phyloP scores from a whole-genome alignment of 1,140 invertebrate genomes.

The Panagrolaimus sp. region DNA sequence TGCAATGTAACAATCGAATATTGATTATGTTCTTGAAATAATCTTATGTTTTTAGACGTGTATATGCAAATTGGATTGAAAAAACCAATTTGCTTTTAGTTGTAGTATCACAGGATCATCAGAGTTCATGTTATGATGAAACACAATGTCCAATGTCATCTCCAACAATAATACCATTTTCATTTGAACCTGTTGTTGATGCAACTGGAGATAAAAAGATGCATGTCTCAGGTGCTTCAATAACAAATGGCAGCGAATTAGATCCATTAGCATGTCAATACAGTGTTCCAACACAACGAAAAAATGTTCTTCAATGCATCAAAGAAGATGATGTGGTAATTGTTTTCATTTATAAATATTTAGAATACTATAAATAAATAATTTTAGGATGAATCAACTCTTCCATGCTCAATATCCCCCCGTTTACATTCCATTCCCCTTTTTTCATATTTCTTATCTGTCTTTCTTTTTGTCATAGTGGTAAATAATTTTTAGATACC shows the following conservation, averaged over 20 bases:
- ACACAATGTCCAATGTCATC: constrained; percentile 29
- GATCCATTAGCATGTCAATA: constrained; percentile 20
- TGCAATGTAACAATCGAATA: constrained; percentile 46
- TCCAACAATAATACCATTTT: constrained; percentile 29
- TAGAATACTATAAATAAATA: neutral
- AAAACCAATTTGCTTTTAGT: constrained; percentile 55
- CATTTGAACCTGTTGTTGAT: constrained; percentile 12
- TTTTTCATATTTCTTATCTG: neutral
- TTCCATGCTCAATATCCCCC: constrained; percentile 19
- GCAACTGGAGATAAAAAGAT: neutral
- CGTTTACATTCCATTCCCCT: neutral
- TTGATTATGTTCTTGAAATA: constrained; percentile 24
- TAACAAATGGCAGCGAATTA: neutral
- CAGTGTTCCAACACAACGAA: constrained; percentile 25
- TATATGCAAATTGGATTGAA: constrained; percentile 54
- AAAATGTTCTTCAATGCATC: constrained; percentile 33
- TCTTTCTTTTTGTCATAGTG: constrained; percentile 8
- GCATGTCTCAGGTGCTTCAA: neutral
- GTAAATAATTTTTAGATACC: no score
- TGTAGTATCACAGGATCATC: constrained; percentile 28
- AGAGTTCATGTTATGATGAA: constrained; percentile 32
- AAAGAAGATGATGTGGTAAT: constrained; percentile 30
- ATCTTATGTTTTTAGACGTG: constrained; percentile 42
- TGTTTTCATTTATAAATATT: neutral
- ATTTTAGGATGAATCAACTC: constrained; percentile 22